Percentiles rank a stretch among this genome's conserved stretches.
Conservation (phyloP, 2,888 invertebrate species). For the Andrena praecox region DNA sequence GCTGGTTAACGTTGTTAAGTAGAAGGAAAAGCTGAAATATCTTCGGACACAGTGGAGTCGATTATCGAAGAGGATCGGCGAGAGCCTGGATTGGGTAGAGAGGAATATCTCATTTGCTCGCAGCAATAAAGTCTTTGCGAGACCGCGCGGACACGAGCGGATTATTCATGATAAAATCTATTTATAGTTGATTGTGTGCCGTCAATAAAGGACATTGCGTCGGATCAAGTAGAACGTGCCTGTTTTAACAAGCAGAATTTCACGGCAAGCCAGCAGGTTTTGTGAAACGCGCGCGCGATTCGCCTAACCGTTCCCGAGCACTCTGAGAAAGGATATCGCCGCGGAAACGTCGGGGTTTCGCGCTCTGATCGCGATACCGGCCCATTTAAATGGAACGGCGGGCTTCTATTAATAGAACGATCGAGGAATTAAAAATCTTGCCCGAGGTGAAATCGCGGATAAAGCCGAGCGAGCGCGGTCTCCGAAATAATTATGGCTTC, state of each 20-base stretch:
- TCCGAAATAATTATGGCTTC: conserved; percentile 30
- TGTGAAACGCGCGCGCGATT: neutral
- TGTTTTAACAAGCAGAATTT: conserved; percentile 45
- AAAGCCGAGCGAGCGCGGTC: conserved; percentile 4
- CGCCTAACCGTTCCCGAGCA: neutral
- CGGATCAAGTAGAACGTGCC: conserved; percentile 53
- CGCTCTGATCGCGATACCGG: conserved; percentile 4
- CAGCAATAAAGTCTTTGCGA: conserved; percentile 18
- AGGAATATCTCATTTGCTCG: conserved; percentile 23
- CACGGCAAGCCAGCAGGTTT: neutral
- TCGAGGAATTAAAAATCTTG: conserved; percentile 17
- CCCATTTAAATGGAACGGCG: conserved; percentile 13
- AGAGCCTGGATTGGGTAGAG: neutral
- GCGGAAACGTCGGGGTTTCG: conserved; percentile 10
- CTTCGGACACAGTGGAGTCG: no score
- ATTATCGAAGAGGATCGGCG: neutral
- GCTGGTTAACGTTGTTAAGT: no score
- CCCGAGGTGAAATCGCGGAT: conserved; percentile 13
- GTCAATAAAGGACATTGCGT: conserved; percentile 48
- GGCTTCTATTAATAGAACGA: conserved; percentile 25
- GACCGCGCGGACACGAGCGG: conserved; percentile 22
- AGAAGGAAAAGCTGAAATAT: no score
- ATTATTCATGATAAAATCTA: conserved; percentile 57
- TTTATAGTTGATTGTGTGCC: conserved; percentile 52
- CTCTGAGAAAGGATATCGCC: conserved; percentile 1